Base-by-base conservation (phyloP, 2,113 vertebrate species). In the Dunckerocampus dactyliophorus region DNA sequence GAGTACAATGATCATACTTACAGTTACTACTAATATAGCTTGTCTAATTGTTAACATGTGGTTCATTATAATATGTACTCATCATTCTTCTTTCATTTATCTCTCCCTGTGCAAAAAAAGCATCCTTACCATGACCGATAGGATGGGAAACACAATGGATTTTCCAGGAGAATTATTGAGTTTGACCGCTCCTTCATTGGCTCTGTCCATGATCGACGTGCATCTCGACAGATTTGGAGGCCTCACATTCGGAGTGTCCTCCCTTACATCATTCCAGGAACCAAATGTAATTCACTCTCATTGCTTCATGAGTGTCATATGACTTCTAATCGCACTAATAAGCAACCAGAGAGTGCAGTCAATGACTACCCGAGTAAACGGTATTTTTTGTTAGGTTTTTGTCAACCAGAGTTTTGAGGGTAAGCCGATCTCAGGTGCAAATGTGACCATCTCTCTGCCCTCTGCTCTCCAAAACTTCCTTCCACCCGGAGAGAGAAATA, bases 391-490 rank as follows among this genome's bases (percentile, higher is more conserved):
- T 31, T 79, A 97, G 95, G 80, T 92, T 58, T 71, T 74, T 58
- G 49, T 94, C 11, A 82, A 84, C 24, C 60, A 85, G 53, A 43
- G 57, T 3, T 89, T 90, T 76, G 71, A 76, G 53, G 66, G 58
- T 43, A 47, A 71, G 37, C 58, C 75, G 17, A 9, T 72, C 5
- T 50, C 71, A 15, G 70, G 61, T 1, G 70, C 73, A 31, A 69
- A 89, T 62, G 92, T 88, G 28, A 91, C 88, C 0, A 92, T 96
- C 72, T 91, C 91, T 79, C 81, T 98, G 67, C 94, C 94, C 3
- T 59, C 79, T 63, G 77, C 77, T 0, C 61, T 95, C 67, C 67
- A 80, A 20, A 72, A 75, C 47, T 87, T 69, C 34, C 81, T 91
- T 66, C 67, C 75, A 22, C 66, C 68, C 22, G 71, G 49, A 45